A percentile compares a stretch with the other conserved stretches of the same genome.
phyloP scores from a whole-genome alignment of 2,888 invertebrate species.

The Melikaiella ostensackeni region DNA sequence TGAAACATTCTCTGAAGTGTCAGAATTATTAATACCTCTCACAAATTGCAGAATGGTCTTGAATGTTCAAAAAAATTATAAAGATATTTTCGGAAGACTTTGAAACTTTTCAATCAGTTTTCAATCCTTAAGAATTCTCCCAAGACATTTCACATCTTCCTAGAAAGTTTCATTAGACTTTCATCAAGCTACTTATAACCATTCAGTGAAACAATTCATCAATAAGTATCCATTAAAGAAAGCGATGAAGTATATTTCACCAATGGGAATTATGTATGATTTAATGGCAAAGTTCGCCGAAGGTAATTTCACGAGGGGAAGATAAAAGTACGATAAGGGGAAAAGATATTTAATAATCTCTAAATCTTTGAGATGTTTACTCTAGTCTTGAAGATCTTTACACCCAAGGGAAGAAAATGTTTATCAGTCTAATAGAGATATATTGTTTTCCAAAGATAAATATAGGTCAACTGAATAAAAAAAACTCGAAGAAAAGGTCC shows the following conservation, averaged over 20 bases:
- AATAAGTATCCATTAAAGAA: conserved; percentile 17
- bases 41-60: background rate
- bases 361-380: background rate
- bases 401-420: background rate
- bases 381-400: background rate
- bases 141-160: background rate
- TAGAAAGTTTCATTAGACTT: background rate
- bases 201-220: conserved; percentile 9
- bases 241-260: conserved; percentile 27
- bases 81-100: background rate
- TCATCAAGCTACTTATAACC: background rate
- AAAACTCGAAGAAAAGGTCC: too few relatives aligned
- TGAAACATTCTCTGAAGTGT: background rate
- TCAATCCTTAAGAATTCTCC: background rate
- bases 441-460: too few relatives aligned
- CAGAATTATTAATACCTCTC: background rate
- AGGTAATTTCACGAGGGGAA: conserved; percentile 16
- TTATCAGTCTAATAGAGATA: too few relatives aligned
- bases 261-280: conserved; percentile 10
- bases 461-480: too few relatives aligned
- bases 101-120: background rate
- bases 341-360: conserved; percentile 15
- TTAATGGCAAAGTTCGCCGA: background rate
- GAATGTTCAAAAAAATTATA: background rate
- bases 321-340: background rate